Base-by-base conservation (phyloP, 2,888 invertebrate species). In the Helicoverpa assulta region DNA sequence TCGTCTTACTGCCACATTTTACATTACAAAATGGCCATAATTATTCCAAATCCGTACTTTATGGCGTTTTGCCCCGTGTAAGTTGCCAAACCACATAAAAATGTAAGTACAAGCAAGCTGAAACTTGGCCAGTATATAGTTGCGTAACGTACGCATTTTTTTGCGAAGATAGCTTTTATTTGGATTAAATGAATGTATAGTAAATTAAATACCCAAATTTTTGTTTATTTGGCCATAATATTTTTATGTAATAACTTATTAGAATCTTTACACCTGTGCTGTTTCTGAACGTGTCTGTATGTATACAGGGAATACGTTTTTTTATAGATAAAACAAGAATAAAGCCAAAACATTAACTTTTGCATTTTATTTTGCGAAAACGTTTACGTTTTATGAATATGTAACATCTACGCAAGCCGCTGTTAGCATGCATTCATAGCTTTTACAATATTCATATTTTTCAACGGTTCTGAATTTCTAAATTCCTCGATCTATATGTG, bases 11-110 rank as follows among this genome's bases (percentile, higher is more conserved):
- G 14, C 18, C 73, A 66, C 60, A 60, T 56, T 60, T 29, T 37
- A 18, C 52, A 21, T 64, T 70, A 56, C 54, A 40, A 55, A 69
- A 75, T 63, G 37, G 37, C 40, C 71, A 53, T 59, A 76, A 76
- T 63, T 67, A 75, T 72, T 76, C 72, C 21, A 16, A 43, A 51
- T 58, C 52, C 55, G 52, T 75, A 55, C n/a, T 56, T 60, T 67
- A 67, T 59, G 52, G 58, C 61, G 40, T 73, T 68, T 61, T 71
- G 58, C 43, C 58, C 53, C 21, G 60, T 51, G 67, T 63, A 26
- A 52, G 26, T 77, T 76, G 72, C 73, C 76, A 76, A 77, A 37
- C 73, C 69, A 73, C 73, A 76, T 64, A 73, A 58, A 72, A 77
- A 62, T 77, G 52, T 62, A 37, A 67, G 21, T 51, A 77, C 51